Percentiles rank a stretch among this genome's conserved stretches.
These are phyloP conservation scores for Monochamus saltuarius DNA, from an alignment of 1,140 invertebrate genomes.

Conservation along the genomic window DNA sequence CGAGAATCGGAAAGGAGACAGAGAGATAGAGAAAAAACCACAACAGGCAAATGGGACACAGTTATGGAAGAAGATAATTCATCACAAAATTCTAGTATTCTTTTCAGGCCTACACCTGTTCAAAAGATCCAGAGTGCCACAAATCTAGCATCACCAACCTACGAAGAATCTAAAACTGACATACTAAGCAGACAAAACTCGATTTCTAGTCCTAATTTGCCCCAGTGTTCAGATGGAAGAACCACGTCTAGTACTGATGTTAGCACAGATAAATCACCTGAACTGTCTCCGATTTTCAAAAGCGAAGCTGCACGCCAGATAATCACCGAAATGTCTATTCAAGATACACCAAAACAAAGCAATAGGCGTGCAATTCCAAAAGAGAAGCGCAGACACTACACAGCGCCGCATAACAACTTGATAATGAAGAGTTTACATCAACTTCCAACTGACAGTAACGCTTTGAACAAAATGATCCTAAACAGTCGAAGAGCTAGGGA, in stretches of 20 bases:
- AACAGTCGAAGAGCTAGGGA: conserved; percentile 65
- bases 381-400: conserved; percentile 83
- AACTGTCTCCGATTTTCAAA: conserved; percentile 70
- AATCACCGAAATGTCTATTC: conserved; percentile 75
- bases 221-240: conserved; percentile 25
- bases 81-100: conserved; percentile 38
- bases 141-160: conserved; percentile 21
- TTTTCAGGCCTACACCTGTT: conserved; percentile 37
- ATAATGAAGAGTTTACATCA: conserved; percentile 43
- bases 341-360: conserved; percentile 45
- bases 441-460: conserved; percentile 37
- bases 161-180: conserved; percentile 23
- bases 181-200: conserved; percentile 31
- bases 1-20: conserved; percentile 83
- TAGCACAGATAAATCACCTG: conserved; percentile 41
- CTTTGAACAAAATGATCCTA: conserved; percentile 36
- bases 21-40: conserved; percentile 64
- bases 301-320: conserved; percentile 82
- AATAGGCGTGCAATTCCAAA: conserved; percentile 66
- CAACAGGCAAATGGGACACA: conserved; percentile 44
- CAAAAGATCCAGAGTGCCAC: conserved; percentile 38
- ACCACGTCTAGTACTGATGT: conserved; percentile 21
- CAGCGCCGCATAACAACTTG: conserved; percentile 68
- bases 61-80: conserved; percentile 45
- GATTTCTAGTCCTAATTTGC: conserved; percentile 37